Conservation (phyloP, 2,888 invertebrate genomes). For the Morpho deidamia region DNA sequence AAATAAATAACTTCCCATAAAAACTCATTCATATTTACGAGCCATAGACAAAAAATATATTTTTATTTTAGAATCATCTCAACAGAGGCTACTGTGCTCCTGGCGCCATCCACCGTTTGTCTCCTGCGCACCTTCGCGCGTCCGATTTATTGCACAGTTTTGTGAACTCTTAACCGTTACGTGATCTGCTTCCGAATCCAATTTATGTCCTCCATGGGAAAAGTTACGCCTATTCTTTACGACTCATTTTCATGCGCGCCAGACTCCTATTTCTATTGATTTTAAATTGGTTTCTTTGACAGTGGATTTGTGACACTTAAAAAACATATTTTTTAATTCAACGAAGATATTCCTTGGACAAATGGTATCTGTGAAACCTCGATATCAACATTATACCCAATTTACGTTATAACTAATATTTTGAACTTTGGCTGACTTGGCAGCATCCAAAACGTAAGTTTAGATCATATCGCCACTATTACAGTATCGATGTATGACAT, state of each 20-base stretch:
- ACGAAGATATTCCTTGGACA: no score
- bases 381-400: no score
- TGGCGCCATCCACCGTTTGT: conserved; percentile 63
- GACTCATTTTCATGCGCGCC: conserved; percentile 54
- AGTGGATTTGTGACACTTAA: neutral
- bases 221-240: conserved; percentile 74
- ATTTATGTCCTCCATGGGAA: conserved; percentile 75
- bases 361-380: no score
- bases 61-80: conserved; percentile 9
- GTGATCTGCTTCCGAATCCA: conserved; percentile 77
- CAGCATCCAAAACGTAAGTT: no score
- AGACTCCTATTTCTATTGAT: conserved; percentile 25
- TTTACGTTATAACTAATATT: no score
- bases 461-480: no score
- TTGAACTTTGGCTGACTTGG: no score
- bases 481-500: no score
- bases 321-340: no score
- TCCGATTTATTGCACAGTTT: conserved; percentile 78
- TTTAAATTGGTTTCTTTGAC: conserved; percentile 19
- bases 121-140: conserved; percentile 75
- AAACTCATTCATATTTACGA: no score
- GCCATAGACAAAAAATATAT: no score
- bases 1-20: no score
- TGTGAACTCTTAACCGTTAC: conserved; percentile 78
- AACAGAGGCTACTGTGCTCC: conserved; percentile 34